These are phyloP conservation scores for Lordiphosa mommai DNA, from an alignment of 1,140 invertebrate species.

Conservation along the genomic window DNA sequence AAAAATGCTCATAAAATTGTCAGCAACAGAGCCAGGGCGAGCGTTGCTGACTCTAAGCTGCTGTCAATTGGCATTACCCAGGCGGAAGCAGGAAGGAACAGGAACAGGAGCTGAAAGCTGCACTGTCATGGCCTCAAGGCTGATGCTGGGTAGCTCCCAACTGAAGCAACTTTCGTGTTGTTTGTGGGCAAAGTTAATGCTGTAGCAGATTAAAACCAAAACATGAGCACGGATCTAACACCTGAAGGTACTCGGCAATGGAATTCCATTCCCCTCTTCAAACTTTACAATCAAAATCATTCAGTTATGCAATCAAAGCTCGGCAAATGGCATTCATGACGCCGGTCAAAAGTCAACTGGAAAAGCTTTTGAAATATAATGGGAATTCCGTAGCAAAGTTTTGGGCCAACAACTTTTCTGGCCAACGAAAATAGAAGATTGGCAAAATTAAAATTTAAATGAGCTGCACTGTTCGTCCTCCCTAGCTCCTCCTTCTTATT, in stretches of 20 bases:
- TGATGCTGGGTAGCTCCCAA: slow-evolving; percentile 5
- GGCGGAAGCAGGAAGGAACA: neutral
- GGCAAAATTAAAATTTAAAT: slow-evolving; percentile 71
- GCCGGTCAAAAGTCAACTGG: slow-evolving; percentile 43
- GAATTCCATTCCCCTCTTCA: neutral
- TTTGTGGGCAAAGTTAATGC: slow-evolving; percentile 32
- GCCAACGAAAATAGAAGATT: slow-evolving; percentile 8
- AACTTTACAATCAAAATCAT: slow-evolving; percentile 15
- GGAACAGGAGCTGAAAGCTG: slow-evolving; percentile 1
- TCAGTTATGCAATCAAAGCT: slow-evolving; percentile 42
- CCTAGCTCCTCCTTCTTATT: slow-evolving; percentile 25
- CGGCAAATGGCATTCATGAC: slow-evolving; percentile 55
- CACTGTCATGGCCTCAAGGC: slow-evolving; percentile 3
- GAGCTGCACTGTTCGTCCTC: slow-evolving; percentile 30
- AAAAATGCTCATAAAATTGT: slow-evolving; percentile 49
- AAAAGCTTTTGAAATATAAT: slow-evolving; percentile 71
- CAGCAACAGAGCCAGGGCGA: slow-evolving; percentile 1
- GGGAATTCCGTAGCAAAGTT: slow-evolving; percentile 58
- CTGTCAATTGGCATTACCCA: slow-evolving; percentile 48
- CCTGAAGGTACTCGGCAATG: neutral
- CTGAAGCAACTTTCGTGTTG: slow-evolving; percentile 13
- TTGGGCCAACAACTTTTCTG: slow-evolving; percentile 35
- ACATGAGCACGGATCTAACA: slow-evolving; percentile 15
- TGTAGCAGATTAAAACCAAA: slow-evolving; percentile 38
- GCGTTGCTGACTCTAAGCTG: slow-evolving; percentile 30